Evolutionary conservation across 2,797 vertebrate species (phyloP), one percentile per base, ranked within the genome.

Genomic region (Octomys mimax): DNA sequence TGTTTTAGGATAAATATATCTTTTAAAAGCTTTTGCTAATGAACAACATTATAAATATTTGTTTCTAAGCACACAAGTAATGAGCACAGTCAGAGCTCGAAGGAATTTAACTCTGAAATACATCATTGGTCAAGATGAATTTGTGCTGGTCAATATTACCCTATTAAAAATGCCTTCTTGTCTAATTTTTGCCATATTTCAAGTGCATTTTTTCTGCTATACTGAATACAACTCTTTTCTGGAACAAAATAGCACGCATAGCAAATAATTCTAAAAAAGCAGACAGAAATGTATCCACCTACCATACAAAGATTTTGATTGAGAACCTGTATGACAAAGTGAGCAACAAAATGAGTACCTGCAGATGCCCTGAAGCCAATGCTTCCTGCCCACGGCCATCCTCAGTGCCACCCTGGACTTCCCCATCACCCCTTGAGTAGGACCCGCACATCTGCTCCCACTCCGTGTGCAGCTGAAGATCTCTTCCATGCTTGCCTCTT

Each of bases 11-110:
- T 81, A 36, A 73, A 96, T 42, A 7, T 78, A 7, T 84, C 70
- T 61, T 87, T 94, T n/a, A 92, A 94, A n/a, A 54, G n/a, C 26
- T 95, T 91, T 95, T 24, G 57, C 12, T 89, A 31, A 57, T 71
- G 39, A 82, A 91, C 61, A 79, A 77, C 33, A 31, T 90, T 75
- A 54, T 3, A 68, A n/a, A 33, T 49, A 91, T 68, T 85, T 95
- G 49, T 26, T 85, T 14, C 24, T 71, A 39, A 71, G 96, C 62
- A 71, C 5, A 31, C 28, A 77, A 88, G 36, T 75, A 79, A 95
- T 28, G 49, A 46, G 64, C 7, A 49, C 5, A 4, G 36, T 86
- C 46, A 88, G n/a, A 26, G 33, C 6, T 88, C 36, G 52, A 70
- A 1, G 49, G 46, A 77, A 3, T 95, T 91, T 89, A 39, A 16